Evolutionary conservation across 2,797 vertebrate genomes (phyloP).

Genomic region (Syndactyla subalaris): DNA sequence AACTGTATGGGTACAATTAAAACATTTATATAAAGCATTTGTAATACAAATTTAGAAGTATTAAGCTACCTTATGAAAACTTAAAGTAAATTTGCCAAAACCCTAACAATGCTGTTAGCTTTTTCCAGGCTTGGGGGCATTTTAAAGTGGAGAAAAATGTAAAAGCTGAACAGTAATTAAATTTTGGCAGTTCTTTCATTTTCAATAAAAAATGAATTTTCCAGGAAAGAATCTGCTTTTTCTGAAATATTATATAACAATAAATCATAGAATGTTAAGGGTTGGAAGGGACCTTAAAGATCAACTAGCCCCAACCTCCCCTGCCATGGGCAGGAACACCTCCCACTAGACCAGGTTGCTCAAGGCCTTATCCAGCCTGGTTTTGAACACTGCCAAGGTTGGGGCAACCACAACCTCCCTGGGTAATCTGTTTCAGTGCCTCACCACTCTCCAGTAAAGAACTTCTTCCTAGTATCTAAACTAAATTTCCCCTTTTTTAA

Average conservation of each 20-base stretch:
- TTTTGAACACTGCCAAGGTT: neutral
- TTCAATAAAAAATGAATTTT: neutral
- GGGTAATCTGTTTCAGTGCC: neutral
- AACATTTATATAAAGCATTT: slow-evolving; percentile 10
- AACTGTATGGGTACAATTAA: slow-evolving; percentile 3
- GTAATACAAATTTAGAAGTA: slow-evolving; percentile 6
- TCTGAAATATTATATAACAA: neutral
- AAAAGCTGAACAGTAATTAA: neutral
- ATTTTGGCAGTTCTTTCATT: neutral
- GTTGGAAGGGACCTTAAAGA: neutral
- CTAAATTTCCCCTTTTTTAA: neutral
- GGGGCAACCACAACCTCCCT: neutral
- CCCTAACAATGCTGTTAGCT: neutral
- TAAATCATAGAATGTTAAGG: neutral
- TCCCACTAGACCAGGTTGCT: neutral
- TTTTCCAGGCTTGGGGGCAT: neutral
- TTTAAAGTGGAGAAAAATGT: slow-evolving; percentile 8
- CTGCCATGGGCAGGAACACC: neutral
- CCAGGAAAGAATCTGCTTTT: neutral
- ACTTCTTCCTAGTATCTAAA: neutral
- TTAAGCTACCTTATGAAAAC: neutral
- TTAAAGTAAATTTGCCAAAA: neutral
- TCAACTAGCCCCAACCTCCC: neutral
- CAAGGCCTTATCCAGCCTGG: neutral
- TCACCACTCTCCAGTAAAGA: neutral